These are phyloP conservation scores for Varroa destructor DNA, from an alignment of 1,140 invertebrate species.

Conservation along the genomic window DNA sequence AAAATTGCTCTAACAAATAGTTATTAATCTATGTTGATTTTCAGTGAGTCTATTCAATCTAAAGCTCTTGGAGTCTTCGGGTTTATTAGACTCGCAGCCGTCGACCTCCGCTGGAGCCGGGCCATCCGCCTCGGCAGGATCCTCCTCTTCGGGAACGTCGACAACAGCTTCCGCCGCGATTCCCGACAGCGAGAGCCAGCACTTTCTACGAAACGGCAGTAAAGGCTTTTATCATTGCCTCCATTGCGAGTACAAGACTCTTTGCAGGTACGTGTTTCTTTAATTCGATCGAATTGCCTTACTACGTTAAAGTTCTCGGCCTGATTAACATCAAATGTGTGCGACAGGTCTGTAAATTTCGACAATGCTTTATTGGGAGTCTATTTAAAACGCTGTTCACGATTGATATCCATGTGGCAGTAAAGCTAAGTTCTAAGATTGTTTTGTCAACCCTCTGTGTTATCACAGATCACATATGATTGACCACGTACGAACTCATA, in stretches of 20 bases:
- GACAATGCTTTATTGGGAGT: neutral
- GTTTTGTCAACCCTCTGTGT: neutral
- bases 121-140: too few species aligned
- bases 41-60: conserved; percentile 25
- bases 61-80: conserved; percentile 13
- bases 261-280: conserved; percentile 6
- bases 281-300: neutral
- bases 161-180: too few species aligned
- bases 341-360: neutral
- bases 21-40: neutral
- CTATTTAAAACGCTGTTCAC: neutral
- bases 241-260: conserved; percentile 22
- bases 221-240: conserved; percentile 25
- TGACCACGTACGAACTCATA: conserved; percentile 36
- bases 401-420: too few species aligned
- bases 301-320: too few species aligned
- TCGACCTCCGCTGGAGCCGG: neutral
- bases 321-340: too few species aligned
- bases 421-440: too few species aligned
- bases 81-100: neutral
- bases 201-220: conserved; percentile 7
- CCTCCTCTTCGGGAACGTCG: too few species aligned
- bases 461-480: conserved; percentile 15
- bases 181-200: conserved; percentile 2
- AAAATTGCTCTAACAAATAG: neutral